phyloP scores from a whole-genome alignment of 2,113 vertebrate species.

The Leuciscus idus region DNA sequence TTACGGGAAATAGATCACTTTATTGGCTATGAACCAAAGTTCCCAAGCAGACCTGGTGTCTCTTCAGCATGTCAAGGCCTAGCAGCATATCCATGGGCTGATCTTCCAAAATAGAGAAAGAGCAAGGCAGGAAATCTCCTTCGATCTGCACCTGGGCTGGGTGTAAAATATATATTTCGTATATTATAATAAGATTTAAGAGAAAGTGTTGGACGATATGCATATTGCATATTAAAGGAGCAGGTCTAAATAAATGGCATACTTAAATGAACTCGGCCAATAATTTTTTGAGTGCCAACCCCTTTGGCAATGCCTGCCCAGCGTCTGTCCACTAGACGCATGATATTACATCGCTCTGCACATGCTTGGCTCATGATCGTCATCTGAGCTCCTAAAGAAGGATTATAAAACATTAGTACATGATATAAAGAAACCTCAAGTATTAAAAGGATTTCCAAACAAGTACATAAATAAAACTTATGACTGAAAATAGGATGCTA shows the following conservation, averaged over 20 bases:
- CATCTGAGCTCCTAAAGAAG: constrained; percentile 93
- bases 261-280: constrained; percentile 97
- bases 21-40: neutral
- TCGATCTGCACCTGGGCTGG: constrained; percentile 98
- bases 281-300: constrained; percentile 97
- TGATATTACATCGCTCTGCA: constrained; percentile 97
- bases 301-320: constrained; percentile 98
- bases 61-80: constrained; percentile 97
- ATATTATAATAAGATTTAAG: neutral
- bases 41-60: constrained; percentile 87
- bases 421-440: neutral
- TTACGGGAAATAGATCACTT: neutral
- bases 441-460: neutral
- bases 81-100: constrained; percentile 99
- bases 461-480: neutral
- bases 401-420: neutral
- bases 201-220: neutral
- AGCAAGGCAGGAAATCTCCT: constrained; percentile 95
- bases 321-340: constrained; percentile 95
- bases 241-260: constrained; percentile 29
- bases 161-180: constrained; percentile 47
- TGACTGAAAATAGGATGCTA: neutral
- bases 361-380: constrained; percentile 99
- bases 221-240: neutral
- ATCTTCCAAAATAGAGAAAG: constrained; percentile 97